Base-by-base conservation (phyloP, 2,113 vertebrate species). In the Notiomystis cincta region DNA sequence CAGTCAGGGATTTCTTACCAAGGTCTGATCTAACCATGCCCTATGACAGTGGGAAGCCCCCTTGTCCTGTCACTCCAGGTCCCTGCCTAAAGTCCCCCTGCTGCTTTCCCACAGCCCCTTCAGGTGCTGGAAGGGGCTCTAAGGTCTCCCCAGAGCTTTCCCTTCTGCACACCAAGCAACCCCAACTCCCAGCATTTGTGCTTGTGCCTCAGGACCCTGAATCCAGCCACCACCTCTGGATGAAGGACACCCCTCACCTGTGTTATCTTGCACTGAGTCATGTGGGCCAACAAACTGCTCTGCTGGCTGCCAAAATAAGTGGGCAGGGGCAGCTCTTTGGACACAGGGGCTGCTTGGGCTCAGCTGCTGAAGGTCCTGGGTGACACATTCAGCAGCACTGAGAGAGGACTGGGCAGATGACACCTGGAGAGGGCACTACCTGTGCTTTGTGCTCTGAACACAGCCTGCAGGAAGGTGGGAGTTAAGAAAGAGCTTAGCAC, bases 401-500 rank as follows among this genome's bases (percentile, higher is more conserved):
- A 37, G 83, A 40, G 25, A 31, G 1, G 0, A 23, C 1, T 0
- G 17, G 33, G 23, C 13, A n/a, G 23, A 3, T 20, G 16, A 14
- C 53, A 48, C 0, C 0, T 0, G 13, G 50, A 4, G 30, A 35
- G 16, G 35, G n/a, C 65, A n/a, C 56, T 10, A 2, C 13, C 4
- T 0, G 8, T 8, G 20, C 33, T 58, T 9, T 30, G 33, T 40
- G n/a, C 78, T 58, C 78, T 23, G 51, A 44, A 8, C 30, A 11
- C 21, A n/a, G 40, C 57, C 31, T 24, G 24, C n/a, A 37, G 64
- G 62, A 57, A 38, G n/a, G 54, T 16, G 37, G 38, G 24, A 76
- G n/a, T 38, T 8, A 37, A 65, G 25, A 5, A 69, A 13, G 9
- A 8, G 9, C 73, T 75, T 12, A 24, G 11, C 16, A 4, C 3